Conservation (phyloP, 2,888 invertebrate genomes). For the Epinotia bilunana region DNA sequence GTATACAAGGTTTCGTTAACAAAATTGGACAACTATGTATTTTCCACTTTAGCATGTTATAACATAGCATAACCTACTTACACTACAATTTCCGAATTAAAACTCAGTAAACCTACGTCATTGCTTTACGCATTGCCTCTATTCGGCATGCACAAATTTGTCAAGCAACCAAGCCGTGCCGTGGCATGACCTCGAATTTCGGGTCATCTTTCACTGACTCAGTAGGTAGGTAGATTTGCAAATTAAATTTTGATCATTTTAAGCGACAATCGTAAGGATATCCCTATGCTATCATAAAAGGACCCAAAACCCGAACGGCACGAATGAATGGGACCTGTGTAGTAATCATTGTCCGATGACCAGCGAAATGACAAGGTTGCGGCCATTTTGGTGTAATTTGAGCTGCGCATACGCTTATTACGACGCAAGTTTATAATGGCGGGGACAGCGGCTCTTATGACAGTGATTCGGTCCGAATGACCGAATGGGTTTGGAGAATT, state of each 20-base stretch:
- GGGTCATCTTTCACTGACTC: background rate
- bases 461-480: constrained; percentile 23
- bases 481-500: constrained; percentile 33
- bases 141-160: background rate
- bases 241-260: background rate
- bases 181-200: background rate
- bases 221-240: background rate
- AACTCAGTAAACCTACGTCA: background rate
- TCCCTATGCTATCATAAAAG: constrained; percentile 26
- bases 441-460: constrained; percentile 29
- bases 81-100: background rate
- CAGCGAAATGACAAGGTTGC: constrained; percentile 74
- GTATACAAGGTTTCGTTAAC: no score
- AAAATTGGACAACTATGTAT: no score
- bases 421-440: constrained; percentile 57
- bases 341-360: constrained; percentile 33
- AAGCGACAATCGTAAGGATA: constrained; percentile 14
- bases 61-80: background rate
- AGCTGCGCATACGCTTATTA: constrained; percentile 76
- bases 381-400: constrained; percentile 73
- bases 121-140: background rate
- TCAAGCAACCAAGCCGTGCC: background rate
- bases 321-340: constrained; percentile 31
- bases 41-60: no score
- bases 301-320: constrained; percentile 27